A percentile compares a stretch with the other conserved stretches of the same genome.
Evolutionary conservation across 2,888 invertebrate species (phyloP).

Genomic region (Pyrgus malvae): DNA sequence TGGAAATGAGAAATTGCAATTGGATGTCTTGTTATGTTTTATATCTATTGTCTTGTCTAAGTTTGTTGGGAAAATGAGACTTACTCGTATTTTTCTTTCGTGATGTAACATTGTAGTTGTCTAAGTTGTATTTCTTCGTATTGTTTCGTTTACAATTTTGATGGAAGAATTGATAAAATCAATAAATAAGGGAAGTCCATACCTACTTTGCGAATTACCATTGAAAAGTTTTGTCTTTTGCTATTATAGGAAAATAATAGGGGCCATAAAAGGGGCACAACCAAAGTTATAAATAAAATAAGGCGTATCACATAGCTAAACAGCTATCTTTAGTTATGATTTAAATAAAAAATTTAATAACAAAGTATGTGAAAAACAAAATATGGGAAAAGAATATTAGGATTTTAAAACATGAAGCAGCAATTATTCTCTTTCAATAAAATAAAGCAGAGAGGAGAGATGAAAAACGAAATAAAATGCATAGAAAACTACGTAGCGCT

Average conservation of each 20-base stretch:
- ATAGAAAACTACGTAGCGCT: constrained; percentile 34
- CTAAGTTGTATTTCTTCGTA: too few relatives aligned
- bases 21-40: background rate
- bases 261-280: too few relatives aligned
- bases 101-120: background rate
- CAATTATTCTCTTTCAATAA: constrained; percentile 9
- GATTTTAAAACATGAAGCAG: background rate
- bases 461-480: constrained; percentile 22
- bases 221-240: too few relatives aligned
- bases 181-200: too few relatives aligned
- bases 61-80: background rate
- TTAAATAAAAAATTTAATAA: too few relatives aligned
- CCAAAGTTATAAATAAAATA: too few relatives aligned
- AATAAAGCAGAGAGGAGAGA: constrained; percentile 4
- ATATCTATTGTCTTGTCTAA: background rate
- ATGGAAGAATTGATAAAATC: background rate
- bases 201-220: too few relatives aligned
- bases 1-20: background rate
- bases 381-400: too few relatives aligned
- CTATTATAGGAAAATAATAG: too few relatives aligned
- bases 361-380: too few relatives aligned
- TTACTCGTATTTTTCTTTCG: background rate
- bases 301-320: too few relatives aligned
- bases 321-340: too few relatives aligned
- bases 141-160: background rate